Percentiles rank a stretch among this genome's conserved stretches.
Conservation (phyloP, 2,113 vertebrate genomes). For the Echinops telfairi region DNA sequence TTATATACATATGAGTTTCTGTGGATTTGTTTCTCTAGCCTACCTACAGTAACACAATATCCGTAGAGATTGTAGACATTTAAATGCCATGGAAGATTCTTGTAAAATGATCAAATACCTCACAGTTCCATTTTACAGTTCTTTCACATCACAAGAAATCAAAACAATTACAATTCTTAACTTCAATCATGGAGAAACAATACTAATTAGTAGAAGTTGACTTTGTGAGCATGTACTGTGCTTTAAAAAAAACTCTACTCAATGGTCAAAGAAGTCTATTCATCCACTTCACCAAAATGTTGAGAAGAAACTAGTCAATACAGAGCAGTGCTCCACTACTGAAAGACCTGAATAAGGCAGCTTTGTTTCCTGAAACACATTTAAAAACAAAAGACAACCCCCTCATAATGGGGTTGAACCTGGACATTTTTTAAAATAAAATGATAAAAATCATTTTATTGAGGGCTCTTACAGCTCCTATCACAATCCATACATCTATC, state of each 20-base stretch:
- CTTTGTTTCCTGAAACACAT: too few species aligned
- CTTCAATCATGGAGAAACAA: constrained; percentile 21
- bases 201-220: neutral
- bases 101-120: neutral
- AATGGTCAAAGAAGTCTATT: constrained; percentile 19
- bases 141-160: constrained; percentile 20
- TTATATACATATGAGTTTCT: too few species aligned
- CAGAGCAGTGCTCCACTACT: neutral
- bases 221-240: neutral
- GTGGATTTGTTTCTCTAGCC: too few species aligned
- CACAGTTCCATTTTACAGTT: neutral
- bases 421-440: too few species aligned
- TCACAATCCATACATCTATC: too few species aligned
- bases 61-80: neutral
- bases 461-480: too few species aligned
- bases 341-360: too few species aligned
- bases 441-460: too few species aligned
- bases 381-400: too few species aligned
- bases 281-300: constrained; percentile 2
- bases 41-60: too few species aligned
- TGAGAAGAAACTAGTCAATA: constrained; percentile 11
- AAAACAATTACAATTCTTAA: constrained; percentile 24
- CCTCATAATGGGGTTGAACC: too few species aligned
- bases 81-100: neutral
- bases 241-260: neutral